phyloP scores from a whole-genome alignment of 2,113 vertebrate genomes.

The Phalacrocorax pelagicus region DNA sequence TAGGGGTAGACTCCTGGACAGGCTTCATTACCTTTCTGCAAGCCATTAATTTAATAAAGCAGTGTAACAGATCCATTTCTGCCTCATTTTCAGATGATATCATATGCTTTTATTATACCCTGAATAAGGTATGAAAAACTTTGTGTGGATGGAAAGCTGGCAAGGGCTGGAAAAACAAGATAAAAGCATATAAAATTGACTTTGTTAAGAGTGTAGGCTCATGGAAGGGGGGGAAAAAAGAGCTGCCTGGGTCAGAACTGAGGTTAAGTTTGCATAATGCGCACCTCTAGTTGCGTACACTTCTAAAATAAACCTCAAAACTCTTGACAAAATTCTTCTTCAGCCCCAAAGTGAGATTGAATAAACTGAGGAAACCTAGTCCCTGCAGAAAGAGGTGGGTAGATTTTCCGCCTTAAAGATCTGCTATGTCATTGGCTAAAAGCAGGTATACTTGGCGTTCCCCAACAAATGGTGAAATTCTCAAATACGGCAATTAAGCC shows the following conservation, averaged over 20 bases:
- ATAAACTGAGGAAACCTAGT: not conserved
- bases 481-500: not conserved
- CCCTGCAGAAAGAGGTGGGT: not conserved
- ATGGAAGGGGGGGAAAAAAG: not conserved
- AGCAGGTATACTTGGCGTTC: not conserved
- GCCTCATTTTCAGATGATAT: conserved; percentile 34
- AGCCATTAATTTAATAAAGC: conserved; percentile 20
- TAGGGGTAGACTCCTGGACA: not conserved
- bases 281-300: not conserved
- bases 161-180: not conserved
- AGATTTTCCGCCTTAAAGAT: not conserved
- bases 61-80: conserved; percentile 25
- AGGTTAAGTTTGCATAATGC: not conserved
- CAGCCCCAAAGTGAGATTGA: not conserved
- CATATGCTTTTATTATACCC: not conserved
- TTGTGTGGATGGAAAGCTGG: not conserved
- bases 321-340: not conserved
- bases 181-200: not conserved
- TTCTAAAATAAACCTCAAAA: not conserved
- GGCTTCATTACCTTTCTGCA: not conserved
- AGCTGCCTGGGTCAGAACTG: not conserved
- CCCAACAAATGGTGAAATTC: not conserved
- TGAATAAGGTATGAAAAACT: not conserved
- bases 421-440: not conserved
- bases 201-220: not conserved